A percentile compares a stretch with the other conserved stretches of the same genome.
Conservation (phyloP, 1,140 invertebrate species). For the Chlorops oryzae region DNA sequence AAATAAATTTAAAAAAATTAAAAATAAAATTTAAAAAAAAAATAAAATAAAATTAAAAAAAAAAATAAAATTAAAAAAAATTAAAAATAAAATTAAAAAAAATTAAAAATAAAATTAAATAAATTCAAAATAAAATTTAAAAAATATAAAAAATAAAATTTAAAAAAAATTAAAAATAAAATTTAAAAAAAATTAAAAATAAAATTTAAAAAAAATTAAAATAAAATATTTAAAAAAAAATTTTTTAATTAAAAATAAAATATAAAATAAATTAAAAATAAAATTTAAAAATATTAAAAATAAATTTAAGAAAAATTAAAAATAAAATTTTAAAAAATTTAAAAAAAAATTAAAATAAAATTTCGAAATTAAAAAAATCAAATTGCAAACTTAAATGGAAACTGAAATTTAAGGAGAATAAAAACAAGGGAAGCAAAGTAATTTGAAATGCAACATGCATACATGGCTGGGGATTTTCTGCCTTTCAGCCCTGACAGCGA, state of each 20-base stretch:
- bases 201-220: too few relatives aligned
- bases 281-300: background rate
- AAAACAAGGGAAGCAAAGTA: background rate
- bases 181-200: too few relatives aligned
- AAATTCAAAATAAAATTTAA: background rate
- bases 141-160: background rate
- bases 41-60: background rate
- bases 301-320: background rate
- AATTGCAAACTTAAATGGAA: background rate
- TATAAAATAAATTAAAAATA: background rate
- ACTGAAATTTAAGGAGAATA: background rate
- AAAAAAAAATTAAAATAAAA: constrained; percentile 5
- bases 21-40: too few relatives aligned
- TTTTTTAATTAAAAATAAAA: constrained; percentile 4
- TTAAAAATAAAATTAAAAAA: background rate
- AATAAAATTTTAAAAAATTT: background rate
- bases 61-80: background rate
- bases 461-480: too few relatives aligned
- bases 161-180: too few relatives aligned
- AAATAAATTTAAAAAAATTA: too few relatives aligned
- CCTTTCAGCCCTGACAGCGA: too few relatives aligned
- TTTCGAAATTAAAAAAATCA: constrained; percentile 2
- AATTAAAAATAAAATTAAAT: background rate
- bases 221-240: too few relatives aligned
- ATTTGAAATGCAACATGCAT: too few relatives aligned